Evolutionary conservation across 2,888 invertebrate species (phyloP), one percentile per base, ranked within the genome.

Genomic region (Drosophila infuscata): DNA sequence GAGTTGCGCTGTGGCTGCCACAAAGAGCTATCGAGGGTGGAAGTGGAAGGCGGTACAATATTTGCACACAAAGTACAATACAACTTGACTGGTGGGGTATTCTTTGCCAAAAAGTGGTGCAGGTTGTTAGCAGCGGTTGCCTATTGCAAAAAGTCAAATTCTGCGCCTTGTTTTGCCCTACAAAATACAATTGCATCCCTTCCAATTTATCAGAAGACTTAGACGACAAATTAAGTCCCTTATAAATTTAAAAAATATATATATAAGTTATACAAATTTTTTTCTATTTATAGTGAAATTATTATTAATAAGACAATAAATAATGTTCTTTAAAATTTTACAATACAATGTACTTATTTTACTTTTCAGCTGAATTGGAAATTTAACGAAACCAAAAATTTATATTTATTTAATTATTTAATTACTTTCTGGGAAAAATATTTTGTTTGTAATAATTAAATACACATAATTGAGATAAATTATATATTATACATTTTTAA

Each of bases 51-150:
- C 84, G 71, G 59, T 65, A 84, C 89, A 81, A 87, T 85, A 87
- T 85, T 85, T 85, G 74, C 82, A 70, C 70, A 59, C 57, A 61
- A 88, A 78, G 71, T 87, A 78, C 88, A 89, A 85, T 85, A 62
- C 77, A 89, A 83, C 81, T 64, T 60, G 54, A 32, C 53, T 30
- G 29, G 32, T 32, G 17, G 48, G 38, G 12, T 41, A 43, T 46
- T 9, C 25, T 41, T 25, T 48, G 33, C 33, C 33, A 43, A 59
- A 69, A 72, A 61, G 51, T 57, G 66, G 32, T 29, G 62, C 36
- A 51, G 69, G 25, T 64, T 68, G 65, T 51, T 54, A 32, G 9
- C 35, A 51, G 49, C 53, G 52, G 52, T 67, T 79, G 67, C 76
- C 75, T 69, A 64, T 70, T 76, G 70, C 56, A 67, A 76, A 69